Evolutionary conservation across 2,797 vertebrate genomes (phyloP).

Genomic region (Morelia viridis): DNA sequence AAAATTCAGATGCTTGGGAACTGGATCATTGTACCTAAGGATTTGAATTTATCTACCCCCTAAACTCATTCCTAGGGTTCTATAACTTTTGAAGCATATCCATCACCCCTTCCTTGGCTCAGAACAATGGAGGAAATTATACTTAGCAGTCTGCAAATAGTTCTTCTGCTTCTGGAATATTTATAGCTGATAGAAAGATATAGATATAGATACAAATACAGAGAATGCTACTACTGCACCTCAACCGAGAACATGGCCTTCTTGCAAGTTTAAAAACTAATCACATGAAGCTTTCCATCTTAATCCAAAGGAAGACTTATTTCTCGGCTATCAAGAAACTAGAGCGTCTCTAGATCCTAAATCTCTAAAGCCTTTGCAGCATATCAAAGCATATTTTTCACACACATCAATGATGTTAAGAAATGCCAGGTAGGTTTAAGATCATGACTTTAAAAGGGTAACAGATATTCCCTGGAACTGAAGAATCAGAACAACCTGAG

Average conservation of each 20-base stretch:
- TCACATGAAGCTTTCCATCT: not conserved
- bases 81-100: not conserved
- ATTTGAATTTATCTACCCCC: not conserved
- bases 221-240: not conserved
- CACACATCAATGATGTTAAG: not conserved
- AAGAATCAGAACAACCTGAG: not conserved
- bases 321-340: not conserved
- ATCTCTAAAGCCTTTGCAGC: not conserved
- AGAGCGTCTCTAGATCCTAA: not conserved
- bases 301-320: not conserved
- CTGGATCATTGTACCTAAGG: slow-evolving; percentile 45
- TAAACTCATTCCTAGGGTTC: fast-evolving
- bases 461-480: not conserved
- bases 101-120: slow-evolving; percentile 35
- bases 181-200: not conserved
- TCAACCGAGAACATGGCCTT: not conserved
- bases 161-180: slow-evolving; percentile 34
- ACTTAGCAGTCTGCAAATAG: slow-evolving; percentile 39
- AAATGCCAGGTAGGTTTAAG: not conserved
- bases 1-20: not conserved
- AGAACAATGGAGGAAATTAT: not conserved
- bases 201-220: not conserved
- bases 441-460: not conserved
- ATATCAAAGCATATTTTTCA: not conserved
- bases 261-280: not conserved